phyloP scores from a whole-genome alignment of 2,113 vertebrate genomes.

The Etheostoma spectabile region DNA sequence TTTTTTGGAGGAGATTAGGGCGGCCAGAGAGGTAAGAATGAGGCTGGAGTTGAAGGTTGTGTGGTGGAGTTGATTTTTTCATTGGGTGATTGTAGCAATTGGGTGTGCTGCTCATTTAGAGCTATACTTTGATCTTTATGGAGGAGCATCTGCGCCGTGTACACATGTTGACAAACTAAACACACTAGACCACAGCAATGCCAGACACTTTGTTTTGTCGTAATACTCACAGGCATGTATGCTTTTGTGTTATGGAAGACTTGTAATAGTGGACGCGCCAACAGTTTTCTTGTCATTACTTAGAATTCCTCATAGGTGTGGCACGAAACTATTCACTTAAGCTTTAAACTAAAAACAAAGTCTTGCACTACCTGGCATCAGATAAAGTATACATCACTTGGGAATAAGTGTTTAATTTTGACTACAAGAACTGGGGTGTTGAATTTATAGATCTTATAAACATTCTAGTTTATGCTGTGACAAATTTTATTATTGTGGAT shows the following conservation, averaged over 20 bases:
- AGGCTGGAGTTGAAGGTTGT: slow-evolving; percentile 14
- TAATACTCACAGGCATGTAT: neutral
- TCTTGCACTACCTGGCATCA: neutral
- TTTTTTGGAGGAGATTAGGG: slow-evolving; percentile 35
- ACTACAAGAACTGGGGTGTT: slow-evolving; percentile 2
- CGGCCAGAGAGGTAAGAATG: slow-evolving; percentile 9
- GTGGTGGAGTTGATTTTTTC: slow-evolving; percentile 56
- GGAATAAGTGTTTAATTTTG: slow-evolving; percentile 27
- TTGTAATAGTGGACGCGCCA: no score
- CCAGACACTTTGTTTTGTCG: slow-evolving; percentile 26
- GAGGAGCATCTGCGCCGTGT: slow-evolving; percentile 43
- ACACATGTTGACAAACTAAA: slow-evolving; percentile 36
- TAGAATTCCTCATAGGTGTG: no score
- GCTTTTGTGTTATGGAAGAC: no score
- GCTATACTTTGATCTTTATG: slow-evolving; percentile 41
- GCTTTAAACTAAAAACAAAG: no score
- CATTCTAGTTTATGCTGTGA: slow-evolving; percentile 29
- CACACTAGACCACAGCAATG: slow-evolving; percentile 5
- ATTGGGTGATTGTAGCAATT: slow-evolving; percentile 67
- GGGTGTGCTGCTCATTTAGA: slow-evolving; percentile 55
- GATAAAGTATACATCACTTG: neutral
- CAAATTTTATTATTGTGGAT: slow-evolving; percentile 23
- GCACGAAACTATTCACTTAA: no score
- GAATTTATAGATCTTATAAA: slow-evolving; percentile 23
- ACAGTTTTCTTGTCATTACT: no score